These are phyloP conservation scores for Scrobipalpa costella DNA, from an alignment of 2,888 invertebrate species.

Conservation along the genomic window DNA sequence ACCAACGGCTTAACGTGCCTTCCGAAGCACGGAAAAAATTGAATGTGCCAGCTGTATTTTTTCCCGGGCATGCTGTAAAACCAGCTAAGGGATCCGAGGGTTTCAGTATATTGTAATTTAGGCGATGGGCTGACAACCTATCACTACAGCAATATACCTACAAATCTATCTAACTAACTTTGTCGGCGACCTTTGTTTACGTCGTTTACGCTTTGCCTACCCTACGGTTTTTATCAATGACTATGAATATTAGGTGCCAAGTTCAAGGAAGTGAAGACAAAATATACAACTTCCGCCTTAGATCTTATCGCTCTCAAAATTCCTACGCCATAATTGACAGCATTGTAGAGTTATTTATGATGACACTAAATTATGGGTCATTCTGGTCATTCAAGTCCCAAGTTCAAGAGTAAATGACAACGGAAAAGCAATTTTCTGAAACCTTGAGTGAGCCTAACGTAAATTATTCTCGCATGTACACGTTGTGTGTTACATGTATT, in stretches of 20 bases:
- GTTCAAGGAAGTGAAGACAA: background rate
- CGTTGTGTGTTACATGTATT: background rate
- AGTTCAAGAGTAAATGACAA: constrained; percentile 17
- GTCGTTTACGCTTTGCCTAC: too few species aligned
- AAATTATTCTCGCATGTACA: background rate
- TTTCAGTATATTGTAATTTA: too few species aligned
- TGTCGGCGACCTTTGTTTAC: too few species aligned
- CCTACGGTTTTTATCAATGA: background rate
- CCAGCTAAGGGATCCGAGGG: too few species aligned
- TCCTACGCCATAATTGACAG: background rate
- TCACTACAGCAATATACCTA: too few species aligned
- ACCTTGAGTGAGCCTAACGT: constrained; percentile 5
- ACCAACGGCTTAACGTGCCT: too few species aligned
- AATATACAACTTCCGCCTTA: background rate
- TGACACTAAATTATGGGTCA: background rate
- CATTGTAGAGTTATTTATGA: constrained; percentile 1
- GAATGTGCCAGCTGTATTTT: too few species aligned
- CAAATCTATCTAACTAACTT: too few species aligned
- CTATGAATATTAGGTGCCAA: background rate
- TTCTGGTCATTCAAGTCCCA: constrained; percentile 14
- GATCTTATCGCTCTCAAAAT: background rate
- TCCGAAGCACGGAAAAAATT: too few species aligned
- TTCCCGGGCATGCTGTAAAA: too few species aligned
- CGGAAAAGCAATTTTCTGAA: constrained; percentile 9
- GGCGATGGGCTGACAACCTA: too few species aligned